Evolutionary conservation across 2,797 vertebrate genomes (phyloP).

Genomic region (Sebastes hubbsi): DNA sequence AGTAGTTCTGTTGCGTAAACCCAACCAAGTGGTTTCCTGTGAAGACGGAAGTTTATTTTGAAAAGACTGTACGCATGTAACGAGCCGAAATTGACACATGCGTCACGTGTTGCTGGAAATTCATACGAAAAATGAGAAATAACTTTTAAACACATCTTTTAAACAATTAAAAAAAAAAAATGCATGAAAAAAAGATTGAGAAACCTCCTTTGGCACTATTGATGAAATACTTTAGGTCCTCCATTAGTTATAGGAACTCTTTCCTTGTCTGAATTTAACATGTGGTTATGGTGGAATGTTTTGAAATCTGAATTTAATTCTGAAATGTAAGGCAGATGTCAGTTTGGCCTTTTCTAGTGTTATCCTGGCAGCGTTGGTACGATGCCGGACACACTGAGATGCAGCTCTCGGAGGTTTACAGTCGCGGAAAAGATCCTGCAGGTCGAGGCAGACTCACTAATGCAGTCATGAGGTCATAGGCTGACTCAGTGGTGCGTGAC

Average conservation of each 20-base stretch:
- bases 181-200: not conserved
- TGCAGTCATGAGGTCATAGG: constrained; percentile 45
- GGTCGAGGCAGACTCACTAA: not conserved
- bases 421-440: constrained; percentile 8
- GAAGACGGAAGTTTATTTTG: no score
- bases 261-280: not conserved
- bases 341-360: not conserved
- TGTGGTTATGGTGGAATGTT: not conserved
- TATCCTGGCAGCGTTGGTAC: not conserved
- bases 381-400: not conserved
- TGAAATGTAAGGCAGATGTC: constrained; percentile 5
- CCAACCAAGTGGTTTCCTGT: no score
- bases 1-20: no score
- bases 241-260: not conserved
- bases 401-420: not conserved
- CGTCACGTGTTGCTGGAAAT: no score
- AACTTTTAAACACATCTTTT: not conserved
- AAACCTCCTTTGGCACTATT: not conserved
- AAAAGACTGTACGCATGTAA: not conserved
- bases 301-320: not conserved
- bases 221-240: not conserved
- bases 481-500: constrained; percentile 38
- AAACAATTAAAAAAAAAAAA: not conserved
- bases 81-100: not conserved
- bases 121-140: not conserved